Base-by-base conservation (phyloP, 2,797 vertebrate species). In the Enteromius afrohamiltoni region DNA sequence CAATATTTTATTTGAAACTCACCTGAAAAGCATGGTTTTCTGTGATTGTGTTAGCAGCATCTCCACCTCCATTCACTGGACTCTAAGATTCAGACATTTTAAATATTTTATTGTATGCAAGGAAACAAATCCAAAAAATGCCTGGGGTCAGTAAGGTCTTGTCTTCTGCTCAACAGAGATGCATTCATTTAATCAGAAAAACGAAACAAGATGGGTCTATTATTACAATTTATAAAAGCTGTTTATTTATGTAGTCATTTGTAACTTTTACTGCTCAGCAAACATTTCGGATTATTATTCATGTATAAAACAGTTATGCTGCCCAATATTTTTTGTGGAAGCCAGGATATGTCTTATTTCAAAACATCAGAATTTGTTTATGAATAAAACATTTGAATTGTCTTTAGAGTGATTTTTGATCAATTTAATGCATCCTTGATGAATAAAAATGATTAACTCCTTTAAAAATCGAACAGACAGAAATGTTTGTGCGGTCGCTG, bases 21-120 rank as follows among this genome's bases (percentile, higher is more conserved):
- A 73, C 40, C 40, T 62, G 13, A 70, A 17, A 17, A 8, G 14
- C 6, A 60, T n/a, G 29, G 23, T 88, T 3, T 87, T 92, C 92
- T 86, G 84, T 37, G 68, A 74, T 85, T 87, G 55, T 0, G 64
- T 5, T 69, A 88, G 87, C 53, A 92, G 92, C 0, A 90, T 91
- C 74, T 91, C 89, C 0, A 0, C 47, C 53, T 84, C 73, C 88
- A 64, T 84, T 87, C 23, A 6, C 31, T 37, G 47, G 45, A 29
- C 6, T 69, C 92, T 89, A 85, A 82, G 29, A 67, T 82, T 83
- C 3, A 85, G 34, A 42, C 23, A 82, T 21, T 51, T 62, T 6
- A 42, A 29, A 58, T 17, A 29, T 79, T 75, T n/a, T 79, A 1
- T 11, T 47, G 34, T 81, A 21, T 70, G n/a, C 47, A 73, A 75